Base-by-base conservation (phyloP, 2,113 vertebrate genomes). In the Mola mola region DNA sequence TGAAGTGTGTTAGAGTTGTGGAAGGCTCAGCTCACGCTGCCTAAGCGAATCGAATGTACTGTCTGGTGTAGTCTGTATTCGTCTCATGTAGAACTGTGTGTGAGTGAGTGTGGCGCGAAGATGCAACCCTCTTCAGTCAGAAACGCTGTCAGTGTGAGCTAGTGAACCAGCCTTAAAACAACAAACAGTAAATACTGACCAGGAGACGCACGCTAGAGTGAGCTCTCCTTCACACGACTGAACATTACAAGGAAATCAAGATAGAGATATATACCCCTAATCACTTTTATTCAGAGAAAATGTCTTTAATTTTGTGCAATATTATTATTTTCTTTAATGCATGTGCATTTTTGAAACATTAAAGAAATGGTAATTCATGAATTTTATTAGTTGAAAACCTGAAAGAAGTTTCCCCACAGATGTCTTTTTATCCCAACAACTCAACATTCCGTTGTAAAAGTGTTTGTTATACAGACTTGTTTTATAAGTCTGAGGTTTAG, bases 271-370 rank as follows among this genome's bases (percentile, higher is more conserved):
- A 60, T 57, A 84, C 80, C 77, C 89, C 89, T 88, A 83, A 85
- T 81, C 66, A 79, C 72, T 84, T 90, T 89, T 83, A 72, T 78
- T 79, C 76, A 42, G 57, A 83, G 78, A 86, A 88, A 87, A 90
- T 92, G 82, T 93, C 87, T 93, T 94, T 93, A 84, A 91, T 94
- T 95, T 91, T 94, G 96, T 98, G 96, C 95, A 98, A 95, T 98
- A 96, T 94, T 92, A 94, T 91, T 94, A 93, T 92, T 94, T 94
- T 93, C 75, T 88, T 95, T 92, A 90, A 89, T 91, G 94, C 95
- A 96, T 96, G 94, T 95, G 88, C 93, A 93, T 94, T 94, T 40
- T 82, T 91, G 90, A 93, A 81, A 92, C 91, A 92, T 88, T 94
- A 90, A 94, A 91, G 83, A 92, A 92, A 90, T 82, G 86, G 41